Percentiles rank a stretch among this genome's conserved stretches.
These are phyloP conservation scores for Cuniculus paca DNA, from an alignment of 2,797 vertebrate species.

Conservation along the genomic window DNA sequence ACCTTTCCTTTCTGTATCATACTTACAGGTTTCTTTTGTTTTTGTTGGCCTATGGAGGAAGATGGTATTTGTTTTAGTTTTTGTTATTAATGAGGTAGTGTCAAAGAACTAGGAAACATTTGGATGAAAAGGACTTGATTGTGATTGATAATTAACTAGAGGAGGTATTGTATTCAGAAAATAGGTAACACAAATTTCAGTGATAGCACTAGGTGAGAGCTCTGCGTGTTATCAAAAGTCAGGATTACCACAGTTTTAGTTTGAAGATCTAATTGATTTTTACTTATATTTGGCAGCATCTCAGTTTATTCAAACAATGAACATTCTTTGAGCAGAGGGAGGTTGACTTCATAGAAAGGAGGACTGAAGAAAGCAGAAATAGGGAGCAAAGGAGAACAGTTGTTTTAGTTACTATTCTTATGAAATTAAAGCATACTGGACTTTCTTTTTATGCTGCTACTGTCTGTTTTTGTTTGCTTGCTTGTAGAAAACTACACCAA, in stretches of 20 bases:
- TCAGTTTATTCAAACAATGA: background rate
- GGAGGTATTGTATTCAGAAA: background rate
- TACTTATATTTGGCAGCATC: background rate
- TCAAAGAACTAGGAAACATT: background rate
- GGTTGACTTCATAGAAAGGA: background rate
- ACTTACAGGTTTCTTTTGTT: slow-evolving; percentile 26
- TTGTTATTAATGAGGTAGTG: background rate
- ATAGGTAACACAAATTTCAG: background rate
- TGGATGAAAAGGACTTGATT: slow-evolving; percentile 33
- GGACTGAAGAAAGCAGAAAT: background rate
- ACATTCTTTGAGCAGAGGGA: background rate
- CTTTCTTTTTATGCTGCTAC: background rate
- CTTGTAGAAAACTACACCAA: background rate
- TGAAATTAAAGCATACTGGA: background rate
- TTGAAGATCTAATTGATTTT: background rate
- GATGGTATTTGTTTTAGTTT: background rate
- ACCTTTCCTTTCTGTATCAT: background rate
- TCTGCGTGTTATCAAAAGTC: slow-evolving; percentile 12
- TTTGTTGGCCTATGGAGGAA: background rate
- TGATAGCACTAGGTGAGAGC: background rate
- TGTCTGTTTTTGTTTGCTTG: background rate
- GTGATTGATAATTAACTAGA: background rate
- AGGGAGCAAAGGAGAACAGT: background rate
- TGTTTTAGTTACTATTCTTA: background rate
- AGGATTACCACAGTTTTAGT: background rate